Base-by-base conservation (phyloP, 2,888 invertebrate genomes). In the Cremastinae sp. region DNA sequence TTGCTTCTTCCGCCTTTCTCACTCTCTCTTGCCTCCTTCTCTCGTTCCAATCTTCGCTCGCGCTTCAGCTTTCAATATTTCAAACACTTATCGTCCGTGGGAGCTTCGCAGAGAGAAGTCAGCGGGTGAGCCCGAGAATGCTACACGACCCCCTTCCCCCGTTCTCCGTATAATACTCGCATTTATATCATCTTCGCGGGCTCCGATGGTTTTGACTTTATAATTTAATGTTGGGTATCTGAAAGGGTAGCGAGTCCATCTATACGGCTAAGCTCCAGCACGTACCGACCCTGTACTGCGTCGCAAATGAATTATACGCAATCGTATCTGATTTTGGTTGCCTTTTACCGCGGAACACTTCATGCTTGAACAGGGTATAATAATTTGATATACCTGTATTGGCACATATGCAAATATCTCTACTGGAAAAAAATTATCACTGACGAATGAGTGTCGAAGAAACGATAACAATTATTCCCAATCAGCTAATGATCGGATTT, bases 61-160 rank as follows among this genome's bases (percentile, higher is more conserved):
- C 83, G 83, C 86, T 86, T 88, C 85, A 84, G 83, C 86, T 88
- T 88, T 89, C 89, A 87, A 89, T 89, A 89, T 88, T 88, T 89
- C 88, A 89, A 88, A 86, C 86, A 88, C 88, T 88, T 89, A 89
- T 89, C 89, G 87, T 84, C 79, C 79, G 79, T 82, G 82, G 81
- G 74, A 72, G 80, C 75, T 74, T 74, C 72, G 73, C 66, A 71
- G 69, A 59, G 78, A 61, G 56, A 72, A 74, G 71, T 64, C 78
- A 56, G 56, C 55, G 78, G 79, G 78, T 64, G 78, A 78, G 74
- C 78, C 70, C 43, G 71, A 62, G 56, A 65, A 78, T 75, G 68
- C 74, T 58, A 68, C 51, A 55, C 37, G 69, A 70, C 70, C 61
- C 62, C 68, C 43, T 53, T 53, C 62, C 53, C 20, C 43, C 62